Evolutionary conservation across 2,888 invertebrate genomes (phyloP), one percentile per base, ranked within the genome.

Genomic region (Caenorhabditis doughertyi): DNA sequence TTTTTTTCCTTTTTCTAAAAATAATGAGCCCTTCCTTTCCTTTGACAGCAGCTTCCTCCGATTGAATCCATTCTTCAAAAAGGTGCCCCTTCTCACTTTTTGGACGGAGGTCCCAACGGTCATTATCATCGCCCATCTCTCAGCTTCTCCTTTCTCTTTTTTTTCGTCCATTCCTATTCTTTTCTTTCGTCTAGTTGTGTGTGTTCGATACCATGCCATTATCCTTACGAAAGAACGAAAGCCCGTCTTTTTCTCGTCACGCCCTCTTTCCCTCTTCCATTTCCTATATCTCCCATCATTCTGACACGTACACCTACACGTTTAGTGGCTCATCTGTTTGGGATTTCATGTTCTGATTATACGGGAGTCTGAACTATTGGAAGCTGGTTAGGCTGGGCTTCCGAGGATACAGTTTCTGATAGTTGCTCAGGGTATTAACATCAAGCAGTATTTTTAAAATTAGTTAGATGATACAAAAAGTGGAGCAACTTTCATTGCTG

Each of bases 231-330:
- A 55, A 18, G 44, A 42, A 27, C 42, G 39, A 62, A 74, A 74
- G 74, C 74, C 76, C 76, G 76, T 76, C 67, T 35, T 76, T 76
- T 76, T 76, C 76, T 76, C 76, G 76, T 76, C 76, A 76, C 76
- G 76, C 76, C 76, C 76, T 76, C 67, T 58, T 73, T 58, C 74
- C 23, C 47, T 49, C 21, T 44, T 62, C 44, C 23, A 23, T 62
- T 55, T 55, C 32, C 32, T 27, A 25, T 18, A 18, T 42, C 29
- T n/a, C 56, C 39, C 29, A 23, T 35, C 44, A 55, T 74, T 56
- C 74, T 76, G 67, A 76, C 76, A 76, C 76, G 77, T 68, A 62
- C 65, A 56, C 64, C 21, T 72, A 64, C 56, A 39, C 23, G 23
- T 65, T 51, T 67, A 47, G 44, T 62, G 62, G 55, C 70, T 29